Conservation (phyloP, 2,888 invertebrate genomes). For the Pandemis corylana region DNA sequence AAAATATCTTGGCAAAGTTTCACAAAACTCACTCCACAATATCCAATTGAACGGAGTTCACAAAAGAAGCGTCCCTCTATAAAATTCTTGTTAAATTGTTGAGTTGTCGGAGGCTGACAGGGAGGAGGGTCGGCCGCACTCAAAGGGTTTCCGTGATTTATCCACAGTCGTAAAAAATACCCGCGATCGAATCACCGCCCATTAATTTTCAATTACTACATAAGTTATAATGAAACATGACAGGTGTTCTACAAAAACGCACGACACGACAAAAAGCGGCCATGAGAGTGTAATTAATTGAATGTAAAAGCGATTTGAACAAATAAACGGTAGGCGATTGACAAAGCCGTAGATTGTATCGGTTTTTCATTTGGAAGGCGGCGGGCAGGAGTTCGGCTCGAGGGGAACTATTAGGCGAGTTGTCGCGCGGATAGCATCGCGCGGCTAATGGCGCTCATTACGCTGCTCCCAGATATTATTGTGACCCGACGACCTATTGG, state of each 20-base stretch:
- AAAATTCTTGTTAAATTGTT: slow-evolving; percentile 41
- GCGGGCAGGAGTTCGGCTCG: neutral
- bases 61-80: slow-evolving; percentile 39
- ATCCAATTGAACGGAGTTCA: slow-evolving; percentile 34
- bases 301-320: slow-evolving; percentile 28
- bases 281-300: slow-evolving; percentile 31
- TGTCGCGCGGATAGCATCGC: slow-evolving; percentile 36
- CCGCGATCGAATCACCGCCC: slow-evolving; percentile 34
- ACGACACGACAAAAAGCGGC: slow-evolving; percentile 16
- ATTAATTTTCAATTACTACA: slow-evolving; percentile 42
- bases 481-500: slow-evolving; percentile 23
- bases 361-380: neutral
- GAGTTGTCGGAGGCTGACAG: slow-evolving; percentile 40
- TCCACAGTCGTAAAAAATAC: slow-evolving; percentile 38
- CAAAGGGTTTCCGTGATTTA: slow-evolving; percentile 40
- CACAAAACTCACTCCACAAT: slow-evolving; percentile 28
- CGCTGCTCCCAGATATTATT: slow-evolving; percentile 24
- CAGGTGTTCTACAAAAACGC: slow-evolving; percentile 35
- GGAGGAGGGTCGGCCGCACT: slow-evolving; percentile 34
- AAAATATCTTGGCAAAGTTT: slow-evolving; percentile 25
- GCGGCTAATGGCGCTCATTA: slow-evolving; percentile 35
- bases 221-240: slow-evolving; percentile 31
- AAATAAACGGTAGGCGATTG: slow-evolving; percentile 26
- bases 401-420: slow-evolving; percentile 36
- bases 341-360: slow-evolving; percentile 35